Evolutionary conservation across 2,113 vertebrate species (phyloP), one percentile per base, ranked within the genome.

Genomic region (Callocephalon fimbriatum): DNA sequence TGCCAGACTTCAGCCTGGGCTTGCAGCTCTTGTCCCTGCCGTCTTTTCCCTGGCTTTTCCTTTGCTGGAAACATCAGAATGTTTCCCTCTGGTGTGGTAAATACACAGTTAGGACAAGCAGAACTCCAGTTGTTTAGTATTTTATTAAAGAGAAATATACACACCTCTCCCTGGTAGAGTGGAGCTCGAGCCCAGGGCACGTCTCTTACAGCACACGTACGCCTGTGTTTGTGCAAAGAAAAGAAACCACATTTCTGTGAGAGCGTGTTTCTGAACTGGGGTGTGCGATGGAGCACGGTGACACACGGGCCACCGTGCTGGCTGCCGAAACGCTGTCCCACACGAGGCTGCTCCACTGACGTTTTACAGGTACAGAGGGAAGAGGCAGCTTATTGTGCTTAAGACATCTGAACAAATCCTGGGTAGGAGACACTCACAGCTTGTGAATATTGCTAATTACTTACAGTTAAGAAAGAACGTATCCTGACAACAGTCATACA

Each of bases 321-420:
- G 38, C 89, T 85, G 96, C 92, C 53, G 31, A 12, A 88, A 59
- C 4, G 2, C 89, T 7, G 10, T 40, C 76, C 27, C 78, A 53
- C 51, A n/a, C 87, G 66, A 16, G 90, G 58, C 82, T 35, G 90
- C 66, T 70, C 87, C 31, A 2, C 92, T 18, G 59, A 20, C 1
- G 0, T n/a, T 48, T 26, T 17, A 32, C 70, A 26, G 66, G 51
- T 73, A 27, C 65, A 40, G 54, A 31, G 62, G 90, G 81, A 88
- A 93, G 94, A 97, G 88, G 94, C 96, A 94, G 86, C 78, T 93
- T 95, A 88, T 98, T 98, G 98, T 98, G 98, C 98, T 98, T 98
- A 96, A 97, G 96, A 97, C 94, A 95, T 97, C 86, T 66, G 94
- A 97, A 97, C 53, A 97, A 92, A 95, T 92, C 90, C 93, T 83